Evolutionary conservation across 2,797 vertebrate species (phyloP).

Genomic region (Peromyscus nudipes): DNA sequence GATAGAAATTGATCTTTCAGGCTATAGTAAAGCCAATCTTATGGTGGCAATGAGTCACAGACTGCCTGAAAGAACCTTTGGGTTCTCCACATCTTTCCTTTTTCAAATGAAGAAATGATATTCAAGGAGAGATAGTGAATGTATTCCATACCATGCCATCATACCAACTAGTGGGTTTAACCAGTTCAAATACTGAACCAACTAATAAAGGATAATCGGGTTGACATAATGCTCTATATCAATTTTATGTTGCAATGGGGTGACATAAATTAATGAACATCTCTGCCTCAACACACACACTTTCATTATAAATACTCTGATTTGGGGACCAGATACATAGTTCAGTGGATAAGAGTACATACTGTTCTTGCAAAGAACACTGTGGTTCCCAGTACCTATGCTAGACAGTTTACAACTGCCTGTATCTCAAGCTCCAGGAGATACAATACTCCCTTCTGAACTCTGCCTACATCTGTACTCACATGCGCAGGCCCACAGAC

Average conservation of each 20-base stretch:
- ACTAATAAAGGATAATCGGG: neutral
- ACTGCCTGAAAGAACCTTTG: neutral
- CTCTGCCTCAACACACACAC: neutral
- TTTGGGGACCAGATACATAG: neutral
- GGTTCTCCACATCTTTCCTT: neutral
- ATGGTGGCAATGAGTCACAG: slow-evolving; percentile 5
- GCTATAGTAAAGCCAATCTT: neutral
- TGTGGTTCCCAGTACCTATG: neutral
- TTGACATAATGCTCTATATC: neutral
- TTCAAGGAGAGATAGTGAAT: neutral
- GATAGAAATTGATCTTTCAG: neutral
- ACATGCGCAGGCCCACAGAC: too few relatives aligned
- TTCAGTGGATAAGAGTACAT: neutral
- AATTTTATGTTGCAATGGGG: slow-evolving; percentile 14
- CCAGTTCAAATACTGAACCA: slow-evolving; percentile 30
- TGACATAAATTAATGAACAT: neutral
- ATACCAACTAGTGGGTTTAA: neutral
- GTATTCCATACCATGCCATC: neutral
- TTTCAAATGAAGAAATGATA: slow-evolving; percentile 34
- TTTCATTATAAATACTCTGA: neutral
- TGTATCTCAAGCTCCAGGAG: neutral
- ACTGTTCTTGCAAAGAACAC: neutral
- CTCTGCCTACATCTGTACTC: neutral
- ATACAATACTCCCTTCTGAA: neutral
- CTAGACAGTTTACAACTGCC: too few relatives aligned